Evolutionary conservation across 2,113 vertebrate genomes (phyloP).

Genomic region (Saguinus midas): DNA sequence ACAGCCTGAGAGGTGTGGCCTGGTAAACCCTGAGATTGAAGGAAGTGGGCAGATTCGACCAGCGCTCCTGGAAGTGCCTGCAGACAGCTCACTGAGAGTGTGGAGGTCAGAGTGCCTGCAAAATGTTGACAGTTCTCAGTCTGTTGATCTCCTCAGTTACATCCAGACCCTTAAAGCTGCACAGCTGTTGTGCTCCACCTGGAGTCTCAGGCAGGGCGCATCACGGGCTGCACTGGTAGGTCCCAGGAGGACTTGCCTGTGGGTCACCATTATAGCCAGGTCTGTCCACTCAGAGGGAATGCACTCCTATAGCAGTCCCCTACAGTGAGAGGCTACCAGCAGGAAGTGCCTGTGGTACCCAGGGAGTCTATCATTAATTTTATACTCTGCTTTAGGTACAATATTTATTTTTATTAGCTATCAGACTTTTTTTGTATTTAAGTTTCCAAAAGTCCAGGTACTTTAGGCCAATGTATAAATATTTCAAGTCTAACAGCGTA

Average conservation of each 20-base stretch:
- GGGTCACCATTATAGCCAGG: not conserved
- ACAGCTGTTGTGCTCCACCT: not conserved
- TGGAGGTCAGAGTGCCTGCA: not conserved
- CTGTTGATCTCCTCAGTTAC: not conserved
- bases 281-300: not conserved
- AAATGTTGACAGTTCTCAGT: not conserved
- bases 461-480: slow-evolving; percentile 14
- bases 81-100: not conserved
- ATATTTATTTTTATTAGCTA: slow-evolving; percentile 36
- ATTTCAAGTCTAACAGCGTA: not conserved
- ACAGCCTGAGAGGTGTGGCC: not conserved
- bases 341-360: not conserved
- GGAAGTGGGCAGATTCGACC: accelerated
- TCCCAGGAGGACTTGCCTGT: not conserved
- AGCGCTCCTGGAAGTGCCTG: too few relatives aligned
- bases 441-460: slow-evolving; percentile 33
- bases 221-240: too few relatives aligned
- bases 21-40: accelerated
- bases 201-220: not conserved
- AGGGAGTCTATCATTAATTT: not conserved
- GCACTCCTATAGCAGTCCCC: not conserved
- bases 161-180: not conserved
- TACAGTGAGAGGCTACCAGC: not conserved
- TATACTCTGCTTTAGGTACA: not conserved
- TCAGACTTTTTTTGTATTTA: not conserved